Base-by-base conservation (phyloP, 53 echinoderm and acorn worm species). In the Holothuria scabra region DNA sequence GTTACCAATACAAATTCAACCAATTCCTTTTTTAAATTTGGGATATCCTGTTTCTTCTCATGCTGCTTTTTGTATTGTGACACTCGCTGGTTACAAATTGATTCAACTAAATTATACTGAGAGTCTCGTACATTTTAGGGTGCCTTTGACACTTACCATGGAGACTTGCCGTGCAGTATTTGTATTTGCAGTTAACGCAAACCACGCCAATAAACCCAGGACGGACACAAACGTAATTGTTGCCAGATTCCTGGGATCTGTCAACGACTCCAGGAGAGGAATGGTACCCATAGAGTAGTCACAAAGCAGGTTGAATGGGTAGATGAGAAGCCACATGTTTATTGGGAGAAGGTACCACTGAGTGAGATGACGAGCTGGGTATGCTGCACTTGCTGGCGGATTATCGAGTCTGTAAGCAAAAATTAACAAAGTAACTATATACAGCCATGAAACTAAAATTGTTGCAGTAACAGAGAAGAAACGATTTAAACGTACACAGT, bases 241-340 rank as follows among this genome's bases (percentile, higher is more conserved):
- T 80, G 93, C 92, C 65, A 96, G 90, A 90, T 96, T 96, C 72
- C 96, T 94, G 23, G 88, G 91, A 84, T 96, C 96, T 49, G 67
- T 62, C 32, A 91, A 57, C 56, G 93, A 91, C 55, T 88, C 81
- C 67, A 96, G 87, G 44, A 96, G 87, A 52, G 93, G 96, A 28
- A 96, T 93, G 75, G 93, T 96, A 32, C 93, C 92, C 93, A 96
- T 93, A 29, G 93, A 90, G 88, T 92, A 96, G 91, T 96, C 96
- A 93, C 93, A 96, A 83, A 90, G 84, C 22, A 96, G 93, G 2
- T 83, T 83, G 12, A 79, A 90, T 24, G 96, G 96, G 69, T 65
- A 93, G 21, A 96, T 86, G 21, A 96, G 86, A 48, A 96, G 83
- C 93, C 93, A 96, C 34, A 85, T 76, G 18, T 96, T 96, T 86